Conservation (phyloP, 2,797 vertebrate genomes). For the Sylvilagus floridanus region DNA sequence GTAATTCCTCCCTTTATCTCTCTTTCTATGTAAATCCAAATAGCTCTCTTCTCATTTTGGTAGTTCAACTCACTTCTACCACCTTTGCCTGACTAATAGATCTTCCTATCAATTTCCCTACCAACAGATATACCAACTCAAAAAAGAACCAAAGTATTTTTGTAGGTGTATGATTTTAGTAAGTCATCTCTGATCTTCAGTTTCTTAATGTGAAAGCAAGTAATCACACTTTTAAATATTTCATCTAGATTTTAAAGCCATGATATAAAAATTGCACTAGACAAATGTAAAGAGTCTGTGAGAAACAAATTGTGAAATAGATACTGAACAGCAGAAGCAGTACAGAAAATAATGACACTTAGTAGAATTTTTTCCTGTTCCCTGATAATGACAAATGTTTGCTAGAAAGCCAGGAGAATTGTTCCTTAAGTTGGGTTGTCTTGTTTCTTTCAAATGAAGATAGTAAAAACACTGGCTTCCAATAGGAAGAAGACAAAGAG, state of each 20-base stretch:
- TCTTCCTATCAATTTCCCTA: not conserved
- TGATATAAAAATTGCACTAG: not conserved
- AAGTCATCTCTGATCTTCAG: not conserved
- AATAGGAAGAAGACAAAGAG: not conserved
- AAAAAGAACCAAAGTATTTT: not conserved
- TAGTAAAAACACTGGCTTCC: not conserved
- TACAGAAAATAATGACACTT: not conserved
- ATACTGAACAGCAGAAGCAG: not conserved
- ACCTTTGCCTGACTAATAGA: not conserved
- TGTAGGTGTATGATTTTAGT: not conserved
- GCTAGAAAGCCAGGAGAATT: not conserved
- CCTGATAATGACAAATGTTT: not conserved
- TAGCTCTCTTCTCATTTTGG: not conserved
- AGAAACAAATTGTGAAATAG: not conserved
- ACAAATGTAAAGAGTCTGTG: not conserved
- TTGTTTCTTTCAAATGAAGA: not conserved
- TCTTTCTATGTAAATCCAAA: not conserved
- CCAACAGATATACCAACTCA: not conserved
- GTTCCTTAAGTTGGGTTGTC: not conserved
- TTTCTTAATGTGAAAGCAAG: constrained; percentile 22
- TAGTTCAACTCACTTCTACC: not conserved
- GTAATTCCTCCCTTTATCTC: not conserved
- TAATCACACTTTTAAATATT: not conserved
- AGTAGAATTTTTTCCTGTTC: not conserved
- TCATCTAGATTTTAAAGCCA: not conserved